Base-by-base conservation (phyloP, 92 coral and sea anemone species). In the Epizoanthus illoricatus region DNA sequence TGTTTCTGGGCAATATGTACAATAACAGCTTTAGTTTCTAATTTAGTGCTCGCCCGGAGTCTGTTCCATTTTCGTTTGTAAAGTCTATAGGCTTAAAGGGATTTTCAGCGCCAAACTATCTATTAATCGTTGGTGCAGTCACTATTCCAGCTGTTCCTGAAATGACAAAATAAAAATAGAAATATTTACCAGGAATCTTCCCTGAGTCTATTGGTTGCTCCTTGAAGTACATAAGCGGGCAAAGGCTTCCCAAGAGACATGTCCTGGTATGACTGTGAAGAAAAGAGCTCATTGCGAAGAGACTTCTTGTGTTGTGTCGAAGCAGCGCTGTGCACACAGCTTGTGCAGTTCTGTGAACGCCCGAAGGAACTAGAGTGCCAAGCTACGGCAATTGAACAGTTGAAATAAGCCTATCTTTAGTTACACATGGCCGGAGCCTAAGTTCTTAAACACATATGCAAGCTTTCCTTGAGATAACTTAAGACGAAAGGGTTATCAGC, bases 401-500 rank as follows among this genome's bases (percentile, higher is more conserved):
- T 84, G 86, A 60, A 69, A 65, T 85, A 85, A 75, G 79, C 83
- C 84, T 92, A 89, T 92, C 94, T 85, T 76, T 83, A 82, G 36
- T 59, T 90, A 80, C 94, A 92, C 84, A 90, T 90, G 92, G 88
- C 49, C 72, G 55, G 67, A 69, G 94, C 64, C 97, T 90, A 88
- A 88, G 87, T 90, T 91, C 94, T 81, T 87, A 85, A 87, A 76
- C 81, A 86, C 90, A 86, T 88, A 92, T 78, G 91, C 91, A 91
- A 79, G 92, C 88, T 84, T 86, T 87, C 84, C 84, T 85, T 75
- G 91, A 86, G 94, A 90, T 93, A 93, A 93, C 90, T 93, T 83
- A 23, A 81, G 88, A 85, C 83, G 90, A 85, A 84, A 88, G 86
- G 97, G 97, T 93, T 93, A 93, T 93, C 97, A 93, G 97, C 81